These are phyloP conservation scores for Nephrotoma flavescens DNA, from an alignment of 2,888 invertebrate species.

Conservation along the genomic window DNA sequence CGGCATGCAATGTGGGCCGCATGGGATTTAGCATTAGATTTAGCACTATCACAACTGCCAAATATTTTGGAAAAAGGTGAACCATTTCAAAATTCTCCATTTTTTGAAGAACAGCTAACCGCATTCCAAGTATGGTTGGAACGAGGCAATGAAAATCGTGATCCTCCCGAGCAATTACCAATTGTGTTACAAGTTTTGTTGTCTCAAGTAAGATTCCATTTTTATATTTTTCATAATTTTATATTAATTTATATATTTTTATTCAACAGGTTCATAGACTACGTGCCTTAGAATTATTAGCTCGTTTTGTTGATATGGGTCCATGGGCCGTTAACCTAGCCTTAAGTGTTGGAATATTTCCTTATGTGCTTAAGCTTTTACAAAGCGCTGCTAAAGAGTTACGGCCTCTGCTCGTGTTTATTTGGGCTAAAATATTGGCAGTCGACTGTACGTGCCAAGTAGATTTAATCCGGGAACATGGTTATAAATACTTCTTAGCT, in stretches of 20 bases:
- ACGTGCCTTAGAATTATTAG: slow-evolving; percentile 84
- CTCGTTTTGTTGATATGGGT: slow-evolving; percentile 88
- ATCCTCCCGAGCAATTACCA: slow-evolving; percentile 89
- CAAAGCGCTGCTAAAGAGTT: slow-evolving; percentile 90
- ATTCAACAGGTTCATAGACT: slow-evolving; percentile 60
- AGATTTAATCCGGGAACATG: slow-evolving; percentile 84
- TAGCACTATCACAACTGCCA: slow-evolving; percentile 83
- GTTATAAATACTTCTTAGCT: slow-evolving; percentile 87
- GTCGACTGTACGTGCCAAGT: slow-evolving; percentile 91
- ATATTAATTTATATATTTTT: slow-evolving; percentile 40
- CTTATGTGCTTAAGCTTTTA: slow-evolving; percentile 91
- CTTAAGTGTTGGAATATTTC: slow-evolving; percentile 95
- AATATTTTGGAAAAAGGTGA: slow-evolving; percentile 47
- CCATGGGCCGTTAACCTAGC: slow-evolving; percentile 93
- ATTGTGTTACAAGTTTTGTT: slow-evolving; percentile 86
- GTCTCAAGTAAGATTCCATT: slow-evolving; percentile 33
- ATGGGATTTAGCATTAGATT: slow-evolving; percentile 94
- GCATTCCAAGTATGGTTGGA: slow-evolving; percentile 68
- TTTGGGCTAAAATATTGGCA: slow-evolving; percentile 97
- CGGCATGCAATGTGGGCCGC: slow-evolving; percentile 90
- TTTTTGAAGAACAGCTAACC: slow-evolving; percentile 95
- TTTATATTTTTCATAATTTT: slow-evolving; percentile 32
- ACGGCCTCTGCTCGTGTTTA: slow-evolving; percentile 85
- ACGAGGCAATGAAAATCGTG: slow-evolving; percentile 49
- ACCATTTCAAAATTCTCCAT: slow-evolving; percentile 61